phyloP scores from a whole-genome alignment of 1,140 invertebrate species.

The Drosophila elegans region DNA sequence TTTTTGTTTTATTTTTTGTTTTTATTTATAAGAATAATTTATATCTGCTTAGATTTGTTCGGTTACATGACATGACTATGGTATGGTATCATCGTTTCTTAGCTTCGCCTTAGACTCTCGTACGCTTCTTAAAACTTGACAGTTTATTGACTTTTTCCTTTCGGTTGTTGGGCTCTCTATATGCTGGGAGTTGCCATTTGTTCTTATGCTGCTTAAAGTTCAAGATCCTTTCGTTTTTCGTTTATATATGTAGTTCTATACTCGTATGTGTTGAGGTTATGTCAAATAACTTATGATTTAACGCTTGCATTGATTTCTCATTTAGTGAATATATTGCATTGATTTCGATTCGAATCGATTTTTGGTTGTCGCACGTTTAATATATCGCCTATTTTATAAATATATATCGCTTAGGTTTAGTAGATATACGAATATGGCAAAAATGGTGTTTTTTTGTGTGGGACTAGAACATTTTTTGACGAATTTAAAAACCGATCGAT shows the following conservation, averaged over 20 bases:
- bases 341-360: slow-evolving; percentile 54
- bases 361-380: slow-evolving; percentile 29
- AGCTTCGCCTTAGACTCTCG: slow-evolving; percentile 18
- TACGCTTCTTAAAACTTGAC: slow-evolving; percentile 32
- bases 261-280: slow-evolving; percentile 52
- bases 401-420: slow-evolving; percentile 60
- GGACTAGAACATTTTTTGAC: slow-evolving; percentile 59
- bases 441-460: slow-evolving; percentile 35
- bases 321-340: slow-evolving; percentile 74
- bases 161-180: slow-evolving; percentile 13
- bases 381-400: slow-evolving; percentile 47
- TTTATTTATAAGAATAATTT: slow-evolving; percentile 85
- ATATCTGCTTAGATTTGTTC: slow-evolving; percentile 79
- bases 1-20: slow-evolving; percentile 21
- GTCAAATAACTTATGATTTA: slow-evolving; percentile 58
- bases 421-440: slow-evolving; percentile 62
- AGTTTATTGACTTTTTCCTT: slow-evolving; percentile 50
- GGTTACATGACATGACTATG: slow-evolving; percentile 82
- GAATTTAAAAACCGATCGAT: slow-evolving; percentile 72
- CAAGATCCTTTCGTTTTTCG: slow-evolving; percentile 40
- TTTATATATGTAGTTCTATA: slow-evolving; percentile 48
- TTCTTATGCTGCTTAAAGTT: slow-evolving; percentile 59
- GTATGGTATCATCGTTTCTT: slow-evolving; percentile 70
- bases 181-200: slow-evolving; percentile 34
- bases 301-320: slow-evolving; percentile 65